Evolutionary conservation across 2,113 vertebrate species (phyloP).

Genomic region (Embiotoca jacksoni): DNA sequence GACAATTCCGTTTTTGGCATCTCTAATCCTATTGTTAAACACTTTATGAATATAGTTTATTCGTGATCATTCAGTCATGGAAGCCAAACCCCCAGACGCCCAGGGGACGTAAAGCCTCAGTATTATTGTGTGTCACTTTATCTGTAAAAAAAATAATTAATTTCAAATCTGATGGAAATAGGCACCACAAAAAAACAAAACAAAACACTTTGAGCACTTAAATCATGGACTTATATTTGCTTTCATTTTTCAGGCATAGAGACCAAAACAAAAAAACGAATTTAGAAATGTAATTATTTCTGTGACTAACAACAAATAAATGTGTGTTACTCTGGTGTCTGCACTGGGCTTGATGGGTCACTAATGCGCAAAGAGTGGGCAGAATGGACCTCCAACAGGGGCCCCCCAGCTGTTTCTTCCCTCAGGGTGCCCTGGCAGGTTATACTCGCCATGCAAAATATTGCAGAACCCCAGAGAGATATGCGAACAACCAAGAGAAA

Average conservation of each 20-base stretch:
- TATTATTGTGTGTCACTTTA: constrained; percentile 21
- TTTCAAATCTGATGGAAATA: constrained; percentile 12
- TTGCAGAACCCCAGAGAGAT: constrained; percentile 16
- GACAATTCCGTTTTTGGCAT: neutral
- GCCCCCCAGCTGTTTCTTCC: neutral
- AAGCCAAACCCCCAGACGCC: neutral
- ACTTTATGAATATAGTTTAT: neutral
- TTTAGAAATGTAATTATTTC: neutral
- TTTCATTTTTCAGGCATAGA: neutral
- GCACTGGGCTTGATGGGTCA: neutral
- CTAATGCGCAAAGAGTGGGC: neutral
- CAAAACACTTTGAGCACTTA: neutral
- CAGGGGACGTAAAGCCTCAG: neutral
- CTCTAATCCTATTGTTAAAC: constrained; percentile 1
- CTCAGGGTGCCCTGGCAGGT: neutral
- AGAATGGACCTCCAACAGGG: constrained; percentile 3
- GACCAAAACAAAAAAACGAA: neutral
- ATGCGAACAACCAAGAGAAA: constrained; percentile 18
- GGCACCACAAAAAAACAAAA: neutral
- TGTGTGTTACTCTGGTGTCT: neutral
- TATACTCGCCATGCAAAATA: constrained; percentile 6
- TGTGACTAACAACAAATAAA: neutral
- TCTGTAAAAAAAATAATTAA: constrained; percentile 13
- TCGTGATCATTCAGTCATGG: constrained; percentile 6
- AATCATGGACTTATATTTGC: constrained; percentile 2